Base-by-base conservation (phyloP, 2,113 vertebrate species). In the Cebidichthys violaceus region DNA sequence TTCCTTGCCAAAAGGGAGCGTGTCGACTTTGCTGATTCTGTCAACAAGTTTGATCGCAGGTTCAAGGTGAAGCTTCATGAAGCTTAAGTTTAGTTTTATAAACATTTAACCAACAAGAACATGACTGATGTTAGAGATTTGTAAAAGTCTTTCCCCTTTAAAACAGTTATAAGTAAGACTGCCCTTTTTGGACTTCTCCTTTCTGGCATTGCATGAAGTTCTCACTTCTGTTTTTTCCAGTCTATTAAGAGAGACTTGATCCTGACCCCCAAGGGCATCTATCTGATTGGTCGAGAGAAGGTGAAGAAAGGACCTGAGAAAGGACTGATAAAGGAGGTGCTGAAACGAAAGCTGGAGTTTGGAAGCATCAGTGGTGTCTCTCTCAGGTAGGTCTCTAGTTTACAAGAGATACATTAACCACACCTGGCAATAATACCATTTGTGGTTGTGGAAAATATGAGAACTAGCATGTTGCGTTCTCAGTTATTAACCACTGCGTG, bases 301-400 rank as follows among this genome's bases (percentile, higher is more conserved):
- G 95, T 98, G 79, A 99, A 99, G 91, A 99, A 98, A 74, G 98
- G 98, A 5, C 97, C 98, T 0, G 98, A 99, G 90, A 99, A 99
- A 85, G 98, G 98, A 1, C 96, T 96, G 80, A 97, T 99, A 88
- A 96, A 96, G 75, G 98, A 99, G 87, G 96, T 99, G 43, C 92
- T 99, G 60, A 99, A 99, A 90, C 96, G 98, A 86, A 98, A 97
- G 77, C 67, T 99, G 82, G 98, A 99, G 73, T 95, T 99, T 54
- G 95, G 89, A 33, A 93, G 88, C 0, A 92, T 99, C 83, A 92
- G 88, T 0, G 70, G 96, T 0, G 86, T 99, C 79, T 98, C 98
- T 0, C 95, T 94, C 67, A 94, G 94, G 94, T 94, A 43, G 37
- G 35, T 9, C 3, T 35, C 10, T 1, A 7, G 39, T 41, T 61